phyloP scores from a whole-genome alignment of 2,113 vertebrate genomes.

The Mesitornis unicolor region DNA sequence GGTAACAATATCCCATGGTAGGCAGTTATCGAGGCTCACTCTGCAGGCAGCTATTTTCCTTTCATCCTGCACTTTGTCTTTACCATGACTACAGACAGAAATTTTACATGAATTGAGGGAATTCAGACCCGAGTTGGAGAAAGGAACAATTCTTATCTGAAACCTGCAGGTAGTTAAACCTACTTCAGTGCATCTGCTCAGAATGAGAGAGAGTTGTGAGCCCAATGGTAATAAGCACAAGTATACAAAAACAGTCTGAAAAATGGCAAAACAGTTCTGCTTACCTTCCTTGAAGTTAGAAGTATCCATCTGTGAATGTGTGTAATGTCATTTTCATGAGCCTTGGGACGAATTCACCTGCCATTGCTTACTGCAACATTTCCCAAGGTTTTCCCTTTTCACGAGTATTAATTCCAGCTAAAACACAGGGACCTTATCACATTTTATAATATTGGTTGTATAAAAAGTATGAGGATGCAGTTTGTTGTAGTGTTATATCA shows the following conservation, averaged over 20 bases:
- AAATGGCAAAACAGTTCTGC: slow-evolving; percentile 19
- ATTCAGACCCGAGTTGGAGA: background rate
- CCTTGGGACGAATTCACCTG: background rate
- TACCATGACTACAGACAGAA: background rate
- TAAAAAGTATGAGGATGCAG: slow-evolving; percentile 32
- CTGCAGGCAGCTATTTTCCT: background rate
- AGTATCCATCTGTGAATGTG: background rate
- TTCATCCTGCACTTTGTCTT: slow-evolving; percentile 44
- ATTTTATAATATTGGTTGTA: slow-evolving; percentile 22
- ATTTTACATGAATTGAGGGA: slow-evolving; percentile 23
- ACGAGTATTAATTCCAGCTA: slow-evolving; percentile 12
- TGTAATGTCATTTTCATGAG: background rate
- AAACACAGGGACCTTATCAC: background rate
- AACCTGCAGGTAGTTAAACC: slow-evolving; percentile 49
- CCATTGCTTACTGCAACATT: background rate
- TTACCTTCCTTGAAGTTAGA: background rate
- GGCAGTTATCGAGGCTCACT: background rate
- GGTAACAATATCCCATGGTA: background rate
- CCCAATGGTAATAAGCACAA: background rate
- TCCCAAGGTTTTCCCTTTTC: slow-evolving; percentile 15
- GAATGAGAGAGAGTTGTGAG: slow-evolving; percentile 12
- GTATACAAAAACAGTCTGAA: slow-evolving; percentile 4
- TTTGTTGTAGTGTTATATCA: slow-evolving; percentile 26
- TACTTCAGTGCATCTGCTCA: slow-evolving; percentile 10
- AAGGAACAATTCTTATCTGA: slow-evolving; percentile 19